Base-by-base conservation (phyloP, 1,140 invertebrate genomes). In the Popillia japonica region DNA sequence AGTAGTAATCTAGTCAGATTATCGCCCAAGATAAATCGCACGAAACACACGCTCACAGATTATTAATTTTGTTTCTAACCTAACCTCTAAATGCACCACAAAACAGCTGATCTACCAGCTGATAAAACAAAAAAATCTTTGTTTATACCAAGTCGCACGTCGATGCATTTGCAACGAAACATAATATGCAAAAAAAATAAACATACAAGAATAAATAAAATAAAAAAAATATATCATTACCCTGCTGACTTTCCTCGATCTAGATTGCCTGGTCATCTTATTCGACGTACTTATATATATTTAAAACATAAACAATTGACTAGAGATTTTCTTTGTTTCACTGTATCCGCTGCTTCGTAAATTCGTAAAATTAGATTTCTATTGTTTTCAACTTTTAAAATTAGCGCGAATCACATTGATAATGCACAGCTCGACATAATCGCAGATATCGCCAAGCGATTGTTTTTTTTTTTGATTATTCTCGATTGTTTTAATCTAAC, bases 171-270 rank as follows among this genome's bases (percentile, higher is more conserved):
- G 48, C 14, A n/a, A 55, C 17, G 48, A 55, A 55, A 55, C 7
- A 17, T 17, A 55, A 55, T 55, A 55, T n/a, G 6, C 48, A 17
- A 17, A n/a, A 3, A n/a, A 17, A n/a, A 55, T 34, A 34, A 34
- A 14, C 48, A 17, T n/a, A n/a, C 14, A n/a, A 17, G 2, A 55
- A 3, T 7, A 17, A 55, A 55, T n/a, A 55, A 55, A 14, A 55
- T 17, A n/a, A n/a, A 55, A 55, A 17, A 55, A 55, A 55, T n/a
- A n/a, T n/a, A n/a, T 48, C 14, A 17, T 72, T 80, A 83, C 82
- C 80, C 82, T 81, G 78, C 83, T 83, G 44, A 81, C 80, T 76
- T 83, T 84, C 64, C 82, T 82, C 80, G 55, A 77, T 48, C 83
- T 79, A n/a, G 83, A 82, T 75, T 81, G 82, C 78, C 79, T 48